Conservation (phyloP, 2,113 vertebrate species). For the Microcebus tavaratra region DNA sequence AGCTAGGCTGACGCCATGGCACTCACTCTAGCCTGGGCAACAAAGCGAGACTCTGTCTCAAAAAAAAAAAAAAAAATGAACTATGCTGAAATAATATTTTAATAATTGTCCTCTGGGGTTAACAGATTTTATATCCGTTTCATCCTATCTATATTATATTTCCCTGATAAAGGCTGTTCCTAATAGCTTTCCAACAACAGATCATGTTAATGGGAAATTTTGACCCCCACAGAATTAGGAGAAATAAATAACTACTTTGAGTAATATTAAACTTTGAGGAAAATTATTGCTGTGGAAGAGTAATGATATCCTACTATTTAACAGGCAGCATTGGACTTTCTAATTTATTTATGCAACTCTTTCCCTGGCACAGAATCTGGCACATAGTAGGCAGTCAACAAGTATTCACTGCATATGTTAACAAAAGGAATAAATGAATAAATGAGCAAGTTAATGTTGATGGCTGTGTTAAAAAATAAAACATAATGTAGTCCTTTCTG, state of each 20-base stretch:
- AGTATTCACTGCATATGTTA: neutral
- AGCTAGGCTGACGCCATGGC: too few relatives aligned
- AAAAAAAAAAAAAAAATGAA: neutral
- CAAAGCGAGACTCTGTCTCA: too few relatives aligned
- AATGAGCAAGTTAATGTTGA: neutral
- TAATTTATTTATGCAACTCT: neutral
- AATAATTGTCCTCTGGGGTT: neutral
- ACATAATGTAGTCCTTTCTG: neutral
- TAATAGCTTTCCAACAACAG: neutral
- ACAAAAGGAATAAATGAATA: neutral
- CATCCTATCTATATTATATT: neutral
- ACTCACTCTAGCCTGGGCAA: too few relatives aligned
- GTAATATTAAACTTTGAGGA: neutral
- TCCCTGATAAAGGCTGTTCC: neutral
- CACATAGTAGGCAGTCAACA: neutral
- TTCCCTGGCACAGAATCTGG: neutral
- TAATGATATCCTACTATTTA: neutral
- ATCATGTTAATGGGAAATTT: constrained; percentile 11
- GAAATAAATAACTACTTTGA: constrained; percentile 4
- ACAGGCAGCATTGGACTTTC: neutral
- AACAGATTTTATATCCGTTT: neutral
- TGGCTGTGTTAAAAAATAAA: neutral
- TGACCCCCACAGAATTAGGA: neutral
- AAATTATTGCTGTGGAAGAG: neutral
- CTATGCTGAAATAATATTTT: neutral